Percentiles rank a stretch among this genome's conserved stretches.
Evolutionary conservation across 2,797 vertebrate species (phyloP).

Genomic region (Sciurus vulgaris): DNA sequence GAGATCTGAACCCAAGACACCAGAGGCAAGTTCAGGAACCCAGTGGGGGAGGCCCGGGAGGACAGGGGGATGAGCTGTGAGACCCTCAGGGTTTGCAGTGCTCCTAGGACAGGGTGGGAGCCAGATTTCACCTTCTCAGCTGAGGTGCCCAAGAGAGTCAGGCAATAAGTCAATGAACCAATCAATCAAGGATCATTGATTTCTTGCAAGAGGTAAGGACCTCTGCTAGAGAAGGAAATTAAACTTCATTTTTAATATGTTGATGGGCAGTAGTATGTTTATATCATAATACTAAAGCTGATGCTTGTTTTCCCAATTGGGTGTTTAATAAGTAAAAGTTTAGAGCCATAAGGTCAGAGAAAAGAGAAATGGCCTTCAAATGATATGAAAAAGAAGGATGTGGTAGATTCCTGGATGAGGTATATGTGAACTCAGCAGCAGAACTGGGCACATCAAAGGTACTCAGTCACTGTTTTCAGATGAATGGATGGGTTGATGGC

Average conservation of each 20-base stretch:
- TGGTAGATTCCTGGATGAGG: not conserved
- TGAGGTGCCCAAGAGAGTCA: not conserved
- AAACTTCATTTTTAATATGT: constrained; percentile 55
- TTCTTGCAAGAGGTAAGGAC: constrained; percentile 39
- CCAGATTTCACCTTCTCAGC: not conserved
- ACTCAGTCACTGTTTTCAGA: not conserved
- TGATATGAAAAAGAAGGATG: not conserved
- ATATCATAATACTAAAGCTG: not conserved
- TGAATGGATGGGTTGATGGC: not conserved
- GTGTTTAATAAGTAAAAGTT: not conserved
- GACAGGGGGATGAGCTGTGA: not conserved
- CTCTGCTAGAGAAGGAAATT: constrained; percentile 49
- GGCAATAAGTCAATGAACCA: constrained; percentile 26
- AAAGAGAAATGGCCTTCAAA: not conserved
- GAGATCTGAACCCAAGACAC: not conserved
- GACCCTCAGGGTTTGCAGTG: not conserved
- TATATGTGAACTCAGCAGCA: not conserved
- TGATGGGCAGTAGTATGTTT: constrained; percentile 28
- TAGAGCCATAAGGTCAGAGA: not conserved
- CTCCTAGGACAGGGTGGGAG: not conserved
- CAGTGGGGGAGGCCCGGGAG: not conserved
- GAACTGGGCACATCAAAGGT: not conserved
- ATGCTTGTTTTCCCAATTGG: not conserved
- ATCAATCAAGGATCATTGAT: constrained; percentile 62
- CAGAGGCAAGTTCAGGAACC: not conserved